phyloP scores from a whole-genome alignment of 2,888 invertebrate species.

The Morpho helenor region DNA sequence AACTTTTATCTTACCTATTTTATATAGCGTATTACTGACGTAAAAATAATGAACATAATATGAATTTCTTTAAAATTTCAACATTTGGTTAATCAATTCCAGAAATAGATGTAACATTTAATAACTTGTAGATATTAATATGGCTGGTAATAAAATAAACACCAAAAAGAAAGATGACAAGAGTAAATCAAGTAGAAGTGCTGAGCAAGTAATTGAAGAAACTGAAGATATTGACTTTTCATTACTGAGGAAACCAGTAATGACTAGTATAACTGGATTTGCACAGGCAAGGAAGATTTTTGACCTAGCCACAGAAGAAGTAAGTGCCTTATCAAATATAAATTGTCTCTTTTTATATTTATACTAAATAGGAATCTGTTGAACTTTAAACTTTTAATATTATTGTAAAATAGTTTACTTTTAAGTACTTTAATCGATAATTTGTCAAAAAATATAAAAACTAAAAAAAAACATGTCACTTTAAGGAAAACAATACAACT shows the following conservation, averaged over 20 bases:
- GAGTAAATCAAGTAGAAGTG: conserved; percentile 50
- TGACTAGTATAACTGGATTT: conserved; percentile 84
- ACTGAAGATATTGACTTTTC: conserved; percentile 74
- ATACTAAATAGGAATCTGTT: too few species aligned
- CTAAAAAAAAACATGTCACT: too few species aligned
- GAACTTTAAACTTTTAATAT: too few species aligned
- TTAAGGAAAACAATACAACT: neutral
- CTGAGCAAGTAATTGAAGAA: conserved; percentile 53
- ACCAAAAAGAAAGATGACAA: conserved; percentile 65
- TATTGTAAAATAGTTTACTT: too few species aligned
- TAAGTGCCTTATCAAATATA: conserved; percentile 45
- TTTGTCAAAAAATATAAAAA: too few species aligned
- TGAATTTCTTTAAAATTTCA: too few species aligned
- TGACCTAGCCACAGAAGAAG: conserved; percentile 87
- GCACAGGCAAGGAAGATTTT: conserved; percentile 85
- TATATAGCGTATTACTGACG: neutral
- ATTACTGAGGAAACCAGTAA: conserved; percentile 82
- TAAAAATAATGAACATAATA: too few species aligned
- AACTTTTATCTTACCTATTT: conserved; percentile 6
- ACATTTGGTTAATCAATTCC: too few species aligned
- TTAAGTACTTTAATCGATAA: too few species aligned
- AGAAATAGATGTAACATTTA: neutral
- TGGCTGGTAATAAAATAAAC: conserved; percentile 69
- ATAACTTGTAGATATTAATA: conserved; percentile 37
- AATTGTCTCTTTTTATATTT: too few species aligned